Conservation (phyloP, 2,888 invertebrate genomes). For the Eurytoma adleriae region DNA sequence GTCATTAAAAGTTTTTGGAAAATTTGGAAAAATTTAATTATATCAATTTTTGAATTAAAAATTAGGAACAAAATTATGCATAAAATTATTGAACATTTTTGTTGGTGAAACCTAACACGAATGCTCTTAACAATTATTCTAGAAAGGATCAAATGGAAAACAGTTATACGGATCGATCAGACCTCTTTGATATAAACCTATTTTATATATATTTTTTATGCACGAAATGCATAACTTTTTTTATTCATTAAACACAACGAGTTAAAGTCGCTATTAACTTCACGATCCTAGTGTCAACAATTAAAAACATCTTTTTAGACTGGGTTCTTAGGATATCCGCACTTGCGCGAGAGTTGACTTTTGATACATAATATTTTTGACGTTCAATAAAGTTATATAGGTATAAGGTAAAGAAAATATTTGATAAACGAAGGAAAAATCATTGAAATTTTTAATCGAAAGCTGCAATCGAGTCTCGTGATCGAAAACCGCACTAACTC, state of each 20-base stretch:
- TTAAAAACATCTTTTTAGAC: constrained; percentile 18
- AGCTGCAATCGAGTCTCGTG: background rate
- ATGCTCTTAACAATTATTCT: constrained; percentile 26
- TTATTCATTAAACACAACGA: constrained; percentile 25
- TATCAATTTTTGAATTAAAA: background rate
- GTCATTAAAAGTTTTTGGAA: too few species aligned
- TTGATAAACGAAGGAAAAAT: background rate
- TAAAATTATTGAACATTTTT: background rate
- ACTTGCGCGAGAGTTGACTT: constrained; percentile 13
- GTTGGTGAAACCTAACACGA: constrained; percentile 4
- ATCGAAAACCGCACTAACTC: background rate
- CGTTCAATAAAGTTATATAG: background rate
- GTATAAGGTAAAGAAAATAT: background rate
- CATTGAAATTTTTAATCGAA: background rate
- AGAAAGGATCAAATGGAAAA: constrained; percentile 27
- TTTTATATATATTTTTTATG: constrained; percentile 5
- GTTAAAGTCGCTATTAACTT: constrained; percentile 36
- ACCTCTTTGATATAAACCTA: constrained; percentile 33
- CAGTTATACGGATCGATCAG: constrained; percentile 32
- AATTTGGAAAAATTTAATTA: background rate
- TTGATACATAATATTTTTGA: background rate
- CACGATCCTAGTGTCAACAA: constrained; percentile 34
- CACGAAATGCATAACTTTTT: constrained; percentile 16
- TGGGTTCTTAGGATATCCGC: background rate
- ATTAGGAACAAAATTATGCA: constrained; percentile 2